These are phyloP conservation scores for Ectemnius continuus DNA, from an alignment of 2,888 invertebrate genomes.

Conservation along the genomic window DNA sequence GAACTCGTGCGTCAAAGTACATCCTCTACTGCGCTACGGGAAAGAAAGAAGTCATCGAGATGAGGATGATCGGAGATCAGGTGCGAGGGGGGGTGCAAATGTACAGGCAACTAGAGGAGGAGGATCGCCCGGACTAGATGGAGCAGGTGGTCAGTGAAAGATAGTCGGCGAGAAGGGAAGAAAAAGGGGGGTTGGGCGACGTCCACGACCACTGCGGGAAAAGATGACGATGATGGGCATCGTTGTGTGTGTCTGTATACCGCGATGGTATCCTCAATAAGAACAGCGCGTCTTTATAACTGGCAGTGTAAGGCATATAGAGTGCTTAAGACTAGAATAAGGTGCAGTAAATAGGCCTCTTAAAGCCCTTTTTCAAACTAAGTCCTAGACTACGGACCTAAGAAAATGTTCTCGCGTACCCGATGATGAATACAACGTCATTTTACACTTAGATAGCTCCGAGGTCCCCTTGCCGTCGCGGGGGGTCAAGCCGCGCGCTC, in stretches of 20 bases:
- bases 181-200: conserved; percentile 15
- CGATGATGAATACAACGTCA: conserved; percentile 24
- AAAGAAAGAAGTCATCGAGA: background rate
- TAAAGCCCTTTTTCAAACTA: conserved; percentile 50
- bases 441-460: conserved; percentile 5
- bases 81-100: conserved; percentile 9
- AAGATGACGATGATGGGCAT: conserved; percentile 21
- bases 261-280: conserved; percentile 46
- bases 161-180: background rate
- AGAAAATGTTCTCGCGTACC: conserved; percentile 36
- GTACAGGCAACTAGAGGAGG: conserved; percentile 11
- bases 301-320: conserved; percentile 66
- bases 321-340: conserved; percentile 63
- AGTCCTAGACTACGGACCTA: conserved; percentile 47
- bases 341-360: conserved; percentile 62
- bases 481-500: conserved; percentile 25
- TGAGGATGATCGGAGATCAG: background rate
- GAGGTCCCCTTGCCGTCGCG: conserved; percentile 17
- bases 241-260: conserved; percentile 29
- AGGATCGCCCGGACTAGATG: background rate
- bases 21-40: background rate
- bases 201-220: conserved; percentile 11
- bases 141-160: too few relatives aligned
- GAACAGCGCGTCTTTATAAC: conserved; percentile 62
- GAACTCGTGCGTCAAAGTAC: too few relatives aligned